These are phyloP conservation scores for Tuberolachnus salignus DNA, from an alignment of 2,888 invertebrate species.

Conservation along the genomic window DNA sequence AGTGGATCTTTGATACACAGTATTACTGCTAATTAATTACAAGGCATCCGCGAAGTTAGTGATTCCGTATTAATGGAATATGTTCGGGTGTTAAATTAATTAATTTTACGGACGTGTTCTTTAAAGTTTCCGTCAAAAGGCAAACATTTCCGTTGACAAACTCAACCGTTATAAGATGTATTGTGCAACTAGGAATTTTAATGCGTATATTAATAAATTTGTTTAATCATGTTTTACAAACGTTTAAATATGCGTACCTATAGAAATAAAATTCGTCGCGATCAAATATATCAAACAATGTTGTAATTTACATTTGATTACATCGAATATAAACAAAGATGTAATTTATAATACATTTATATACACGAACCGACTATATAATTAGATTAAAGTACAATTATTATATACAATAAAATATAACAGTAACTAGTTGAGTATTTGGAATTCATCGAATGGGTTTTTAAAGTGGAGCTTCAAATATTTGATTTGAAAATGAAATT, in stretches of 20 bases:
- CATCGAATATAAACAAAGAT: too few species aligned
- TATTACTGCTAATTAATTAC: conserved; percentile 36
- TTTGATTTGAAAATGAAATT: too few species aligned
- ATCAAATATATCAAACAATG: too few species aligned
- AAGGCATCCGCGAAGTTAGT: conserved; percentile 10
- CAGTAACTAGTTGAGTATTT: too few species aligned
- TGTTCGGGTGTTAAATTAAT: conserved; percentile 24
- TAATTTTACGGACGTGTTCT: conserved; percentile 2
- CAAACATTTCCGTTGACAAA: conserved; percentile 13
- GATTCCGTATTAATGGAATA: conserved; percentile 19
- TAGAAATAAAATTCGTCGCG: too few species aligned
- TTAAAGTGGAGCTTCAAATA: too few species aligned
- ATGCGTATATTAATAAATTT: background rate
- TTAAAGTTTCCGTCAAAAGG: conserved; percentile 11
- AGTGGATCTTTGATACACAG: conserved; percentile 24
- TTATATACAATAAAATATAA: too few species aligned
- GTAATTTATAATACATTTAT: too few species aligned
- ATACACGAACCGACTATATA: too few species aligned
- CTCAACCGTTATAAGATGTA: background rate
- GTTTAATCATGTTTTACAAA: background rate
- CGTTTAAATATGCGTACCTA: background rate
- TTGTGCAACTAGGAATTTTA: background rate
- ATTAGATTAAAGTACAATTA: too few species aligned
- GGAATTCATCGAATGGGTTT: too few species aligned
- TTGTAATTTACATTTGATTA: too few species aligned